Conservation (phyloP, 2,888 invertebrate genomes). For the Lycocerus yunnanus region DNA sequence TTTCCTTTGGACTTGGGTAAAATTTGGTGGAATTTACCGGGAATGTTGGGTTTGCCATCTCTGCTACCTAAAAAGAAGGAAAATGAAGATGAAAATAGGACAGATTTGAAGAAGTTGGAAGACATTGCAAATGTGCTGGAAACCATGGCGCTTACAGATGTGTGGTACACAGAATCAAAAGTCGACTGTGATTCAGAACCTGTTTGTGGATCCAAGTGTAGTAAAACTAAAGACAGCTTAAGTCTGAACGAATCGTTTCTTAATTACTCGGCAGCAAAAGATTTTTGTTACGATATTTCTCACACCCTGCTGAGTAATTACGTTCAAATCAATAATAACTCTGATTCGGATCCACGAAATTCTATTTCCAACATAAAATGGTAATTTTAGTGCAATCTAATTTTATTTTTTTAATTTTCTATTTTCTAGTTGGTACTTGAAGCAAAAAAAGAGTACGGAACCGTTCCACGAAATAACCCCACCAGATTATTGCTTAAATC, state of each 20-base stretch:
- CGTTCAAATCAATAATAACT: not conserved
- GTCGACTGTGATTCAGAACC: constrained; percentile 43
- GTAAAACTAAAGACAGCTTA: constrained; percentile 50
- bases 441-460: constrained; percentile 49
- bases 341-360: not conserved
- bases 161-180: constrained; percentile 36
- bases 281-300: constrained; percentile 21
- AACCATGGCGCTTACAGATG: constrained; percentile 41
- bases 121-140: constrained; percentile 36
- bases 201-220: constrained; percentile 42
- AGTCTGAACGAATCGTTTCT: constrained; percentile 30
- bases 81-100: not conserved
- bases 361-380: not conserved
- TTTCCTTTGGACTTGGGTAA: constrained; percentile 39
- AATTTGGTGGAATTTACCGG: constrained; percentile 50
- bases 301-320: constrained; percentile 14
- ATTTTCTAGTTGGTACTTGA: constrained; percentile 58
- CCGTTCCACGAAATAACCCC: constrained; percentile 61
- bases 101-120: constrained; percentile 9
- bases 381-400: not conserved
- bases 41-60: constrained; percentile 6
- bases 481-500: constrained; percentile 58
- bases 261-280: constrained; percentile 9
- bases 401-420: not conserved
- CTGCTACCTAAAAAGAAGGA: not conserved